These are phyloP conservation scores for Apteryx mantelli DNA, from an alignment of 2,113 vertebrate genomes.

Conservation along the genomic window DNA sequence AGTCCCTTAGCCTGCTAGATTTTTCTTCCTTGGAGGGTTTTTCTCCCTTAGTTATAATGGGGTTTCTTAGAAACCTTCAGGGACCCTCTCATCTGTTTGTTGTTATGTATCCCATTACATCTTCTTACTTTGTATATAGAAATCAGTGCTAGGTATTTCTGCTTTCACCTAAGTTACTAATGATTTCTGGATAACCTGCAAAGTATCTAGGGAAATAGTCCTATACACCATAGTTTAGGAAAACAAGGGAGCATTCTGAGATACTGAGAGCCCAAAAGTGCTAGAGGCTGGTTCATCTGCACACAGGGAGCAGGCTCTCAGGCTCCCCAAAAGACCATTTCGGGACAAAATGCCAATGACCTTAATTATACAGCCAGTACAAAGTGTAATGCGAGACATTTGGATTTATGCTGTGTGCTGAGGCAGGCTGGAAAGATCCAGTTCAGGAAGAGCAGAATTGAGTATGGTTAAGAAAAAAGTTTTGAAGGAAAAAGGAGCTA, in stretches of 20 bases:
- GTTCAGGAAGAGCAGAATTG: not conserved
- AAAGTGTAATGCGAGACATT: not conserved
- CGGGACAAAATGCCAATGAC: not conserved
- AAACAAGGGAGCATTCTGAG: not conserved
- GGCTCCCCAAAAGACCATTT: not conserved
- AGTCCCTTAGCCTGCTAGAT: too few species aligned
- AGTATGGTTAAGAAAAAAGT: not conserved
- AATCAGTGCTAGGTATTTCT: too few species aligned
- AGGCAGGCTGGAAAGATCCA: not conserved
- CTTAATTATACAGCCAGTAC: not conserved
- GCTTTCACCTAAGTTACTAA: too few species aligned
- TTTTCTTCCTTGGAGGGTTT: too few species aligned
- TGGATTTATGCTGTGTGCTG: not conserved
- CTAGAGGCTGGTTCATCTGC: not conserved
- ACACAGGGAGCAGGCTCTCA: not conserved
- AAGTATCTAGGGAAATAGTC: too few species aligned
- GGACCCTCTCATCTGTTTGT: too few species aligned
- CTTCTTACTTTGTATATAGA: too few species aligned
- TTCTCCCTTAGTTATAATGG: too few species aligned
- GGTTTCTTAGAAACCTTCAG: too few species aligned
- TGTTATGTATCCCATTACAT: too few species aligned
- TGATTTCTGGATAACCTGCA: too few species aligned
- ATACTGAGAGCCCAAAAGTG: not conserved
- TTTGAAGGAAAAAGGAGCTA: not conserved
- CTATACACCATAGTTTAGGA: too few species aligned